Conservation (phyloP, 2,797 vertebrate species). For the Tinamus major region DNA sequence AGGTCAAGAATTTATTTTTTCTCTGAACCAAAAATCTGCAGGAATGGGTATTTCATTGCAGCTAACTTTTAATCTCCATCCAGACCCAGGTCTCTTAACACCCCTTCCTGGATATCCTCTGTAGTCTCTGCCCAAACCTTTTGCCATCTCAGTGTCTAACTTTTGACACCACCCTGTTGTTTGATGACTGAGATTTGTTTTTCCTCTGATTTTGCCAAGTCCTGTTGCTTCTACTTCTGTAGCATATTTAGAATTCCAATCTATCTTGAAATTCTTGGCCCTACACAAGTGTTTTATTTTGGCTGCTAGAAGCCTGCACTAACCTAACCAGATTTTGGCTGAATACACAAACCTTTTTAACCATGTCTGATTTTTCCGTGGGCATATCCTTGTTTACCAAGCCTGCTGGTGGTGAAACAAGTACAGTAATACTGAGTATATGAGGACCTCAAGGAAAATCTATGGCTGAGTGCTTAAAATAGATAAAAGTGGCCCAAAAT, state of each 20-base stretch:
- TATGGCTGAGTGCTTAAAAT: not conserved
- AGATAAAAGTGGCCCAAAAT: conserved; percentile 41
- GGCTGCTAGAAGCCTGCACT: conserved; percentile 49
- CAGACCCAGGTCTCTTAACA: conserved; percentile 13
- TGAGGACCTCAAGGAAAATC: conserved; percentile 24
- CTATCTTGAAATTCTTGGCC: conserved; percentile 61
- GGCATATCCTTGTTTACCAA: conserved; percentile 48
- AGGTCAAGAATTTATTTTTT: conserved; percentile 22
- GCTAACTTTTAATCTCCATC: conserved; percentile 42
- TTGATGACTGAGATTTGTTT: not conserved
- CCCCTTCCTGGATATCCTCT: conserved; percentile 54
- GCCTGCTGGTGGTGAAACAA: conserved; percentile 37
- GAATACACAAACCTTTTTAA: conserved; percentile 37
- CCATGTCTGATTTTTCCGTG: conserved; percentile 55
- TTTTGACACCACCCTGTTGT: conserved; percentile 46
- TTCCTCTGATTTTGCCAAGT: conserved; percentile 68
- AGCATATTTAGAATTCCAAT: conserved; percentile 69
- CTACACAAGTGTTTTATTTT: conserved; percentile 54
- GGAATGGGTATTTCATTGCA: conserved; percentile 11
- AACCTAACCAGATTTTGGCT: conserved; percentile 55
- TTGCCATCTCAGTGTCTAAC: conserved; percentile 48
- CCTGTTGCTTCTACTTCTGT: conserved; percentile 66
- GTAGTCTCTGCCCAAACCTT: conserved; percentile 35
- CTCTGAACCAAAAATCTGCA: conserved; percentile 5
- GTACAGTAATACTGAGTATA: conserved; percentile 7